Conservation (phyloP, 1,140 invertebrate genomes). For the Pseudomyrmex flavicornis region DNA sequence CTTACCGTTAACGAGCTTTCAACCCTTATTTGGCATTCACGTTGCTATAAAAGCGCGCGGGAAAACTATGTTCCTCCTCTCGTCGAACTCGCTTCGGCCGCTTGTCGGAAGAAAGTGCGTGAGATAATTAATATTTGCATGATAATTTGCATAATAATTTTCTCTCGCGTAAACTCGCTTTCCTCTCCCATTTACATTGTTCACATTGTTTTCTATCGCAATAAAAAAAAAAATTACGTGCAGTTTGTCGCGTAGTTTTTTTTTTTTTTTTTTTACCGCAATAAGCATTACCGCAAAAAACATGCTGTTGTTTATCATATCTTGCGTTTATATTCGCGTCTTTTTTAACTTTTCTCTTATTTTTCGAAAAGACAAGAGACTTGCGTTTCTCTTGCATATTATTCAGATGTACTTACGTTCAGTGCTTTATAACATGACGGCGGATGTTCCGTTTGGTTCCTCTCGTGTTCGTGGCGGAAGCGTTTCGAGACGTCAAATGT, state of each 20-base stretch:
- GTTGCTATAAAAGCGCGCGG: slow-evolving; percentile 10
- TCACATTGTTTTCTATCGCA: neutral
- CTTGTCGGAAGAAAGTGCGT: too few species aligned
- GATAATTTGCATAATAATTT: slow-evolving; percentile 16
- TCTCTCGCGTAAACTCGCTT: too few species aligned
- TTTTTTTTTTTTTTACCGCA: neutral
- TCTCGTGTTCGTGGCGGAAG: neutral
- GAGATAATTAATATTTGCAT: slow-evolving; percentile 22
- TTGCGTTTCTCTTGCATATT: neutral
- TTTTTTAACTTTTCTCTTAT: neutral
- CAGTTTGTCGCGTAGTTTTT: neutral
- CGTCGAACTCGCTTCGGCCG: neutral
- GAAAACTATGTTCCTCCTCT: slow-evolving; percentile 3
- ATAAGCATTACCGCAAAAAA: neutral
- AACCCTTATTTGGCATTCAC: slow-evolving; percentile 22
- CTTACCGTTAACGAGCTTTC: slow-evolving; percentile 24
- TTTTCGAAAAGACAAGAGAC: too few species aligned
- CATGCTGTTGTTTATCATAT: neutral
- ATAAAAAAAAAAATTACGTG: slow-evolving; percentile 6
- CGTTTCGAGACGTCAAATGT: neutral
- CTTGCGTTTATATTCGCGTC: neutral
- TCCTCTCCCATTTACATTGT: neutral
- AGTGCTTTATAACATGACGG: too few species aligned
- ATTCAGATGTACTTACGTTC: neutral
- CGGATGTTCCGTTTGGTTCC: too few species aligned